Evolutionary conservation across 2,797 vertebrate species (phyloP).

Genomic region (Garrulus glandarius): DNA sequence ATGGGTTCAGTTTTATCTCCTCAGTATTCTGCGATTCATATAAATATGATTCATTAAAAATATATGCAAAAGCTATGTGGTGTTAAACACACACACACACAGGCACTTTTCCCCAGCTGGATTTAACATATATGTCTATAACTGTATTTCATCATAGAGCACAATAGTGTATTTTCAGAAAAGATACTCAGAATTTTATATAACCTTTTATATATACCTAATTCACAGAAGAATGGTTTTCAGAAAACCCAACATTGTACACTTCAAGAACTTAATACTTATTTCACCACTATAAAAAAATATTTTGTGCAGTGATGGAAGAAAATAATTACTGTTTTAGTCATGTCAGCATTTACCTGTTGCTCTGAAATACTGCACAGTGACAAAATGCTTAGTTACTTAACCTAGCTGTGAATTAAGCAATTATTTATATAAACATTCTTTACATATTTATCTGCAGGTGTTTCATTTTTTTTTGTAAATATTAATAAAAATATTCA

Average conservation of each 20-base stretch:
- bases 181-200: conserved; percentile 39
- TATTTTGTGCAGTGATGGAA: background rate
- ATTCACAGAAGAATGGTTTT: conserved; percentile 27
- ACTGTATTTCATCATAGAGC: conserved; percentile 19
- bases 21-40: conserved; percentile 7
- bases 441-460: background rate
- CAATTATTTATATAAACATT: conserved; percentile 11
- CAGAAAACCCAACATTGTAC: conserved; percentile 15
- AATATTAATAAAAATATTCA: background rate
- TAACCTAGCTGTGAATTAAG: background rate
- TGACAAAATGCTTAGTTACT: background rate
- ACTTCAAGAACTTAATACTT: conserved; percentile 44
- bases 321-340: conserved; percentile 33
- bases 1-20: background rate
- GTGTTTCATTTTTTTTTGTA: background rate
- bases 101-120: background rate
- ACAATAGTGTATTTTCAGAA: conserved; percentile 34
- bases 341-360: conserved; percentile 60
- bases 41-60: background rate
- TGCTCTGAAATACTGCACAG: conserved; percentile 45
- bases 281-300: conserved; percentile 29
- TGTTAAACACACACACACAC: background rate
- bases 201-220: background rate
- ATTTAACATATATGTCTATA: conserved; percentile 16
- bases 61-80: background rate